A percentile compares a stretch with the other conserved stretches of the same genome.
Evolutionary conservation across 2,113 vertebrate genomes (phyloP).

Genomic region (Bos javanicus): DNA sequence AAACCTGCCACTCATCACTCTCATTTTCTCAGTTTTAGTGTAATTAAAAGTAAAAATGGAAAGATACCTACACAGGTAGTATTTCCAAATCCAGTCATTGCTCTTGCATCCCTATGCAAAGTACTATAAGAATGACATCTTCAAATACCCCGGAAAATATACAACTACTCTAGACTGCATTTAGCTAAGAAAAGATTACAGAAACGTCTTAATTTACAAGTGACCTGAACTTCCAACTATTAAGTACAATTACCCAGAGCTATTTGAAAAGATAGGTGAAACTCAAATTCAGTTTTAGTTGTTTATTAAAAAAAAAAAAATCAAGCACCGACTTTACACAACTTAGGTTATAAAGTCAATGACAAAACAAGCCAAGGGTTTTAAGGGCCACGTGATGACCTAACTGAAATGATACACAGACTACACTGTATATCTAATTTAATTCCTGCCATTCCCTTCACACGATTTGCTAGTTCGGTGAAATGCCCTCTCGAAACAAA

Average conservation of each 20-base stretch:
- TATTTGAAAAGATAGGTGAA: neutral
- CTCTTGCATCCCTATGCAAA: neutral
- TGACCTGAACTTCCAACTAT: neutral
- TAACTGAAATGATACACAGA: neutral
- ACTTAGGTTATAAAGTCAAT: neutral
- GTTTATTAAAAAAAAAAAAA: neutral
- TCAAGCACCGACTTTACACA: neutral
- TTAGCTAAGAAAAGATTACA: neutral
- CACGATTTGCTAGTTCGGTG: neutral
- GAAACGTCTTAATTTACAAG: neutral
- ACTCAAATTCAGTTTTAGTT: neutral
- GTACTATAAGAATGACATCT: neutral
- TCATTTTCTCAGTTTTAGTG: neutral
- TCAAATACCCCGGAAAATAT: neutral
- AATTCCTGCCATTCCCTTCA: neutral
- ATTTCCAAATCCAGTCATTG: neutral
- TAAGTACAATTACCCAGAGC: neutral
- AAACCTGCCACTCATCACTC: neutral
- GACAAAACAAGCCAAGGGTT: neutral
- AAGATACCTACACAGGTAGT: neutral
- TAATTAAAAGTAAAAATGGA: neutral
- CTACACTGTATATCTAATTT: neutral
- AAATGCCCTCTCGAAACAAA: neutral
- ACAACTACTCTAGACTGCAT: neutral
- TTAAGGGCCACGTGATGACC: neutral